Evolutionary conservation across 2,888 invertebrate genomes (phyloP), one percentile per base, ranked within the genome.

Genomic region (Tromatobia lineatoria): DNA sequence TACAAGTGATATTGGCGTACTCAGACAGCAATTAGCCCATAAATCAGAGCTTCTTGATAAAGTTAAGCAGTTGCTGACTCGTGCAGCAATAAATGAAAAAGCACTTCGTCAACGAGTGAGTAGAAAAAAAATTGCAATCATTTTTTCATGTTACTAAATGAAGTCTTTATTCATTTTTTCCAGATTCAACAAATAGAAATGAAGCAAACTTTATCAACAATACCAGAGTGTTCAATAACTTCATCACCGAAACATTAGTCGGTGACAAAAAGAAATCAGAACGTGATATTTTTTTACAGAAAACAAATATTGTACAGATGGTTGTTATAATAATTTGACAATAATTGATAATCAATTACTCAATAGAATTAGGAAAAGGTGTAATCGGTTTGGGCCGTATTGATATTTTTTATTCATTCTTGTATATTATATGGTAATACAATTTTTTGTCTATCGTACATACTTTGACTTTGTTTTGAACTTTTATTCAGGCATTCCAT

Each of bases 41-140:
- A 96, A 96, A 90, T 94, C 95, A 0, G 94, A 95, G 84, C 92
- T 96, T 29, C 89, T 96, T 83, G 95, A 95, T 86, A 96, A 95
- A 91, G 96, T 96, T 0, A 96, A 96, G 92, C 94, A 95, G 13
- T 91, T 96, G 69, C 89, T 96, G 70, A 95, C 96, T 54, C 94
- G 95, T 73, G 96, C 96, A 6, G 96, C 96, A 0, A 94, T 95
- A 11, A 96, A 96, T 89, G 96, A 96, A 88, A 96, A 96, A 88
- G 93, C 94, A 15, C 93, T 96, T 52, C 94, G 95, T 38, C 95
- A 96, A 87, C 95, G 96, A 93, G 96, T 95, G 89, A 88, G 87
- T 88, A 52, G 18, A 85, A 70, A 78, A 18, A 57, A 54, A 23
- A 23, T 73, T 15, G 29, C 29, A 57, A 13, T 66, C 23, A 52